These are phyloP conservation scores for Corvus hawaiiensis DNA, from an alignment of 2,113 vertebrate species.

Conservation along the genomic window DNA sequence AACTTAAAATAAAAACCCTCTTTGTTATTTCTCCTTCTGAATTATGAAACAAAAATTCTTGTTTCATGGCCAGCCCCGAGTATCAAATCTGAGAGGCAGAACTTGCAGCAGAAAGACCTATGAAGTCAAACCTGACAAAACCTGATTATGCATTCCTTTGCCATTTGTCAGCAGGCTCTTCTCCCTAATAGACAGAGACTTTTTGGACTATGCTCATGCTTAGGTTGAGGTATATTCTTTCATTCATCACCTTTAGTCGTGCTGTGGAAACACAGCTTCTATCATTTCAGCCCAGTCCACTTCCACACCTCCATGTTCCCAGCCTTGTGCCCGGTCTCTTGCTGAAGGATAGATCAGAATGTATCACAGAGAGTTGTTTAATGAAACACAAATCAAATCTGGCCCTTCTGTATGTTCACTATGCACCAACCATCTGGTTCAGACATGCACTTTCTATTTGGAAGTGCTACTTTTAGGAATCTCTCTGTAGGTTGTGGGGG, in stretches of 20 bases:
- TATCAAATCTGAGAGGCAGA: conserved; percentile 29
- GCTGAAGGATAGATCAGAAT: not conserved
- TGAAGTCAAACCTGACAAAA: conserved; percentile 43
- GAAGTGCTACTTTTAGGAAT: not conserved
- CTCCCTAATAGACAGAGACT: conserved; percentile 17
- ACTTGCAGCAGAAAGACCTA: conserved; percentile 38
- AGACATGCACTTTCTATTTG: not conserved
- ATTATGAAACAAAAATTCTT: conserved; percentile 15
- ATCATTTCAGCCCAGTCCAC: not conserved
- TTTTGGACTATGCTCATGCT: not conserved
- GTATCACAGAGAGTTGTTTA: not conserved
- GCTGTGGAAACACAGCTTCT: not conserved
- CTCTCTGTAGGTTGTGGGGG: not conserved
- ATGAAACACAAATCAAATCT: not conserved
- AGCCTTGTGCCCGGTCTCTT: not conserved
- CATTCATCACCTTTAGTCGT: not conserved
- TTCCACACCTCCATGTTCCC: not conserved
- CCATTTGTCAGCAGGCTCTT: not conserved
- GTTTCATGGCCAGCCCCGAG: not conserved
- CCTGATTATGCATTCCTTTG: conserved; percentile 48
- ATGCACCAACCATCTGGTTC: not conserved
- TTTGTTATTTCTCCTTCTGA: not conserved
- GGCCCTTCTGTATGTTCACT: not conserved
- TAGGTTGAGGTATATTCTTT: conserved; percentile 16
- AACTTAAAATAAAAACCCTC: not conserved